Evolutionary conservation across 2,888 invertebrate species (phyloP), one percentile per base, ranked within the genome.

Genomic region (Harpalus rufipes): DNA sequence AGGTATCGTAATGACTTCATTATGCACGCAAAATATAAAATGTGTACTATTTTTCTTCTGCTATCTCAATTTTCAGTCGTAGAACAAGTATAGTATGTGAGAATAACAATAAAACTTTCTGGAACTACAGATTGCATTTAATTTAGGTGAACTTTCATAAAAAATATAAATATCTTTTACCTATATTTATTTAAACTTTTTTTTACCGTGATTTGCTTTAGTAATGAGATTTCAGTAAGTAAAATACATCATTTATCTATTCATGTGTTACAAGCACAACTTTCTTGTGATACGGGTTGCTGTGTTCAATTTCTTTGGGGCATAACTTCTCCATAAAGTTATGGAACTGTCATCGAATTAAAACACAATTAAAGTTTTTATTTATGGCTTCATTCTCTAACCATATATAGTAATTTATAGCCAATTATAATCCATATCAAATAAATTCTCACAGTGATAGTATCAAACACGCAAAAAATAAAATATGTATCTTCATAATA

Each of bases 321-420:
- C 44, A 51, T 12, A 51, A 51, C 8, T 12, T 51, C 8, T 51
- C 44, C 44, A 51, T 51, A 51, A 51, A 51, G 2, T 51, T 51
- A 51, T 32, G 32, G 32, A 32, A 32, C 32, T 32, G 32, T 32
- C 25, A 25, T 25, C 44, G 44, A 3, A 59, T 21, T 63, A 63
- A 63, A 63, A 39, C 32, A 32, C 39, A 68, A 63, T 68, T 68
- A 68, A 39, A 32, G 5, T 14, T 68, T n/a, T 68, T 68, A 68
- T 68, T 68, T 68, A 68, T 68, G 7, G 68, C 68, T 18, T 65
- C 21, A 65, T 39, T 39, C 39, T 7, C n/a, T n/a, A 65, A 61
- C 10, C 16, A 68, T 39, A 68, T 39, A 14, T 41, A 14, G 32
- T 39, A 68, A 68, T 68, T 68, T 68, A 32, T n/a, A n/a, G 32